Evolutionary conservation across 2,113 vertebrate genomes (phyloP), one percentile per base, ranked within the genome.

Genomic region (Sphyrna mokarran): DNA sequence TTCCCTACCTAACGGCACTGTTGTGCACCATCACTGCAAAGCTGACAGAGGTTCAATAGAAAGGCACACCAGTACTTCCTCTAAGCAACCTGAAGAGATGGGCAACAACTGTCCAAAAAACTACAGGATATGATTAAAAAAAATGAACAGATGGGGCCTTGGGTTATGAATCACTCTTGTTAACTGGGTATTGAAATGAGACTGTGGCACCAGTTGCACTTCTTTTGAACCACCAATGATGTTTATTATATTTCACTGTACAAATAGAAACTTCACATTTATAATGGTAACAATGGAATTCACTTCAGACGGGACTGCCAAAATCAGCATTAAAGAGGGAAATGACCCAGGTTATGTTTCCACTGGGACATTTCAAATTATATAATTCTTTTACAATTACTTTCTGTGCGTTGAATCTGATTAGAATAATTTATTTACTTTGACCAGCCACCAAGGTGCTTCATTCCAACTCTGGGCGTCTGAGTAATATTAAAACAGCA

Each of bases 311-410:
- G 18, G 63, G 61, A 20, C 89, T 68, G 89, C 89, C 89, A 93
- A 93, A 93, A 6, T 63, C 89, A 66, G 89, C 89, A 93, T 18
- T 22, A 91, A 10, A 37, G 29, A 16, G 29, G 89, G 61, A 91
- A 91, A 91, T 91, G 61, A 91, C 61, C 89, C 63, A 66, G 61
- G 89, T 91, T 37, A 91, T 37, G 33, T 66, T 91, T 66, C 89
- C 89, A 66, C 4, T 66, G 89, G 89, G 89, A 37, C 61, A 37
- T 16, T 93, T 63, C 89, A 93, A 66, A 93, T 93, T 33, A 93
- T 93, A 37, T 63, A 63, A 66, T 93, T 93, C 33, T 11, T 93
- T 66, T 66, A 66, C n/a, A 91, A 66, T 91, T 66, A 91, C n/a
- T 66, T 91, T 20, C 89, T 66, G 23, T 93, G 89, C 33, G 89